Base-by-base conservation (phyloP, 2,888 invertebrate genomes). In the Eupithecia abbreviata region DNA sequence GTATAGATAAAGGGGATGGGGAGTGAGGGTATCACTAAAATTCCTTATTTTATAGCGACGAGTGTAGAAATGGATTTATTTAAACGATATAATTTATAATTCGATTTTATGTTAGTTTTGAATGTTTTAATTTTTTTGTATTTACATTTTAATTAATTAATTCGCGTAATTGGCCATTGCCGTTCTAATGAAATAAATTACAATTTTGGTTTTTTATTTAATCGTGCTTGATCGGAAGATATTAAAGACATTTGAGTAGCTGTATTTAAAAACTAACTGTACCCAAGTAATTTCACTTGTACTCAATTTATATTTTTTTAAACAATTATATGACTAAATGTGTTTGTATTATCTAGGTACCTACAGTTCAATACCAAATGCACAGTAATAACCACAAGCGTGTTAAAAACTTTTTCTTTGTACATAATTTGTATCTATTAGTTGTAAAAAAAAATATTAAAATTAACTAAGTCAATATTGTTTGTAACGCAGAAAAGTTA, bases 41-140 rank as follows among this genome's bases (percentile, higher is more conserved):
- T 73, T 71, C 58, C 62, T 47, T 73, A 71, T 75, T 73, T 78
- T 75, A 78, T 75, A 55, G 71, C 67, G 42, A 67, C 58, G 77
- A 68, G 71, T 74, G 74, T 70, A 72, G 55, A 45, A 76, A 76
- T 72, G 47, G 71, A 45, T 12, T 68, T 42, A 69, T 74, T 72
- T 30, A 30, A 30, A 30, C 30, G 30, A 30, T 30, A 30, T 30
- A 30, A 30, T 30, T 30, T 30, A 30, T 30, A 30, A 30, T 30
- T 30, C 30, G 30, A 30, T 30, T 30, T 30, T 30, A 30, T 30
- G 30, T 30, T 30, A 30, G 30, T 30, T 30, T 30, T 30, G 30
- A 1, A 30, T 30, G 30, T 1, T 30, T 1, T 30, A 1, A 30
- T 30, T 30, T 30, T 30, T 30, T 30, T 30, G 30, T 30, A 30